phyloP scores from a whole-genome alignment of 2,797 vertebrate species.

The Rhyacichthys aspro region DNA sequence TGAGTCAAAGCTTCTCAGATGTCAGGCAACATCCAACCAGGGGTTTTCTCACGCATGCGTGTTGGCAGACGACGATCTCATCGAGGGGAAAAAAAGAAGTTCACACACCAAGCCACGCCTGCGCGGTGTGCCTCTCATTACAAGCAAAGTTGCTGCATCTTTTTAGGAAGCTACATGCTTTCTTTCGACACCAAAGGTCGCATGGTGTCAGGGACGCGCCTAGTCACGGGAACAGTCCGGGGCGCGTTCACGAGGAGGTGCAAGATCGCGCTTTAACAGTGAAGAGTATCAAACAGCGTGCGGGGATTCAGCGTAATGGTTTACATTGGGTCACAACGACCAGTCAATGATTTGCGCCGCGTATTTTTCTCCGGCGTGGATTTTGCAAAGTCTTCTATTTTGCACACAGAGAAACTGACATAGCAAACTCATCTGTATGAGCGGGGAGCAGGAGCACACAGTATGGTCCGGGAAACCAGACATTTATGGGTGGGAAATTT shows the following conservation, averaged over 20 bases:
- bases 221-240: slow-evolving; percentile 79
- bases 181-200: slow-evolving; percentile 81
- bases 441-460: slow-evolving; percentile 84
- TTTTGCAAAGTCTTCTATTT: slow-evolving; percentile 68
- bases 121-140: slow-evolving; percentile 73
- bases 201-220: slow-evolving; percentile 84
- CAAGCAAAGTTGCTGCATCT: slow-evolving; percentile 76
- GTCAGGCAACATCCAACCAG: slow-evolving; percentile 65
- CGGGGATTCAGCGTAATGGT: slow-evolving; percentile 75
- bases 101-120: slow-evolving; percentile 80
- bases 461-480: slow-evolving; percentile 99
- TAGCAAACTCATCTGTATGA: slow-evolving; percentile 82
- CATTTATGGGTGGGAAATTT: slow-evolving; percentile 99
- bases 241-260: slow-evolving; percentile 80
- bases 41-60: slow-evolving; percentile 78
- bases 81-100: slow-evolving; percentile 63
- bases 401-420: slow-evolving; percentile 72
- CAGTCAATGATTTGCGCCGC: slow-evolving; percentile 71
- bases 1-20: slow-evolving; percentile 59
- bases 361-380: slow-evolving; percentile 48
- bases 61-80: slow-evolving; percentile 57
- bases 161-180: slow-evolving; percentile 78
- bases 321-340: slow-evolving; percentile 74
- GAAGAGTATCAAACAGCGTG: slow-evolving; percentile 80
- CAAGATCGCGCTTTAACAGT: slow-evolving; percentile 80